A percentile compares a stretch with the other conserved stretches of the same genome.
phyloP scores from a whole-genome alignment of 2,797 vertebrate species.

The Periparus ater region DNA sequence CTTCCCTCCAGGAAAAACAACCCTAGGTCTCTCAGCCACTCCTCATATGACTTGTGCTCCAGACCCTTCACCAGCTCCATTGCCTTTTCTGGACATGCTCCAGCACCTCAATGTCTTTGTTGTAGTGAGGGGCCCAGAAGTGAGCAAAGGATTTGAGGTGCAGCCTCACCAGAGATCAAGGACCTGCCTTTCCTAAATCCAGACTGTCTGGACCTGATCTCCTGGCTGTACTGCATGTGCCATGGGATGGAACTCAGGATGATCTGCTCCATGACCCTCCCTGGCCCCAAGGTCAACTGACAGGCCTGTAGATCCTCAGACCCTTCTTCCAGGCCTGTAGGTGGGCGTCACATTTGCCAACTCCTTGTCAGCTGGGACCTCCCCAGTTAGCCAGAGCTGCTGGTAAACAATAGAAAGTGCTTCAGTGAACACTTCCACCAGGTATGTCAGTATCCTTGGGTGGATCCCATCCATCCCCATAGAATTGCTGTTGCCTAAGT shows the following conservation, averaged over 20 bases:
- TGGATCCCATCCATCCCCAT: neutral
- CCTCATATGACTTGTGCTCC: neutral
- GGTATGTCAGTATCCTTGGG: accelerated
- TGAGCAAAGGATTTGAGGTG: neutral
- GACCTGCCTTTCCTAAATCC: neutral
- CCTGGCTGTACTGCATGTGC: neutral
- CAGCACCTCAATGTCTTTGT: neutral
- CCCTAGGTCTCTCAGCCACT: neutral
- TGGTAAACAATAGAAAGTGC: neutral
- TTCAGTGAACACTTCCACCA: neutral
- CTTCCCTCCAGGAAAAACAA: neutral
- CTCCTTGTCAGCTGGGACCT: neutral
- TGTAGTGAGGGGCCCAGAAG: neutral
- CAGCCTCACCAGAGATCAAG: neutral
- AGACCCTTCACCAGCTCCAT: neutral
- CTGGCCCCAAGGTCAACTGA: neutral
- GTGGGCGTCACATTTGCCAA: accelerated
- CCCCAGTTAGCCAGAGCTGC: neutral
- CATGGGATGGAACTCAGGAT: neutral
- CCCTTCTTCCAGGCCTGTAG: neutral
- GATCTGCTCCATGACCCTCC: neutral
- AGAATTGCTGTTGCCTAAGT: neutral
- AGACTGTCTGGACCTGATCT: no score
- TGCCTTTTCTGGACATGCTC: neutral
- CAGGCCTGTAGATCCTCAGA: neutral